Evolutionary conservation across 2,888 invertebrate genomes (phyloP).

Genomic region (Parelbella ahira): DNA sequence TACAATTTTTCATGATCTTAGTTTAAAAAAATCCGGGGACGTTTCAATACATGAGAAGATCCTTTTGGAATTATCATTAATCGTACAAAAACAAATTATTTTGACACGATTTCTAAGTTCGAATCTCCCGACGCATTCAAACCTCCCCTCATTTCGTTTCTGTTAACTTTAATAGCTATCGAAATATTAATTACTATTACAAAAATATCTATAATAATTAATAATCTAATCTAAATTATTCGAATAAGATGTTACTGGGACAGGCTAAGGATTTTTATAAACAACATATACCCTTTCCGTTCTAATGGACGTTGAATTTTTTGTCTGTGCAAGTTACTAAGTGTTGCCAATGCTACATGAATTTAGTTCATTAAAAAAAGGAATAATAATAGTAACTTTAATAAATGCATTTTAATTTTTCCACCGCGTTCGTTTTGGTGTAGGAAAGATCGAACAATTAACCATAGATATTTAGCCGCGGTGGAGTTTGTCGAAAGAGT

Average conservation of each 20-base stretch:
- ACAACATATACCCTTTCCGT: slow-evolving; percentile 72
- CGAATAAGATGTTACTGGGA: slow-evolving; percentile 68
- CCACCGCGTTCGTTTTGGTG: slow-evolving; percentile 12
- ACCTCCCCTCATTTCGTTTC: slow-evolving; percentile 41
- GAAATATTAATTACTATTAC: slow-evolving; percentile 74
- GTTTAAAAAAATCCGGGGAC: slow-evolving; percentile 31
- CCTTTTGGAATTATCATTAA: slow-evolving; percentile 12
- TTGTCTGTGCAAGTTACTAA: slow-evolving; percentile 49
- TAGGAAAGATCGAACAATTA: slow-evolving; percentile 6
- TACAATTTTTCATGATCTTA: slow-evolving; percentile 63
- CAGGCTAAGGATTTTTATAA: slow-evolving; percentile 75
- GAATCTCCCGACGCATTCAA: slow-evolving; percentile 38
- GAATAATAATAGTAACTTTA: slow-evolving; percentile 35
- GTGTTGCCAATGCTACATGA: slow-evolving; percentile 50
- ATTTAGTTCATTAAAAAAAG: slow-evolving; percentile 49
- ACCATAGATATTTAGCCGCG: slow-evolving; percentile 6
- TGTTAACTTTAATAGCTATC: slow-evolving; percentile 58
- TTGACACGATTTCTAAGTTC: slow-evolving; percentile 23
- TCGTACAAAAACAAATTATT: slow-evolving; percentile 19
- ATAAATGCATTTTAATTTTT: slow-evolving; percentile 50
- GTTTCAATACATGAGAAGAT: slow-evolving; percentile 36
- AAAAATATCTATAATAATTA: slow-evolving; percentile 71
- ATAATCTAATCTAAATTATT: slow-evolving; percentile 69
- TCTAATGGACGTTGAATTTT: slow-evolving; percentile 52
- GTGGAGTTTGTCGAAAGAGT: slow-evolving; percentile 27